Percentiles rank a stretch among this genome's conserved stretches.
Conservation (phyloP, 1,140 invertebrate species). For the Octopus bimaculoides region DNA sequence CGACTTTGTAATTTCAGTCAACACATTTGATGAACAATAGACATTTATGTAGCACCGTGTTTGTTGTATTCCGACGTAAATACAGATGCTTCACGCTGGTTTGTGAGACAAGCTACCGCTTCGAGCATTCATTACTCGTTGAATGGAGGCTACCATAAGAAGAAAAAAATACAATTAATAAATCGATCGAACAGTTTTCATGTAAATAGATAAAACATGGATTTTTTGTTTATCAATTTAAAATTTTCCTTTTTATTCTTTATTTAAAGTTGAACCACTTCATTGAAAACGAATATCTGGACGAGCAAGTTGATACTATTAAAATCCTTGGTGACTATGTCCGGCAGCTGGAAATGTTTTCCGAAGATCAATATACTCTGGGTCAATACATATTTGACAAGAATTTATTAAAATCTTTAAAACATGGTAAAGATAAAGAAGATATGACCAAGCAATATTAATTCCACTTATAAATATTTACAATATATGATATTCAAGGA, state of each 20-base stretch:
- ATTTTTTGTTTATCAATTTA: not conserved
- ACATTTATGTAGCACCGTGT: too few relatives aligned
- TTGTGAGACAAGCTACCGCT: not conserved
- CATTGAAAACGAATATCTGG: constrained; percentile 80
- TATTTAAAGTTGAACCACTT: constrained; percentile 76
- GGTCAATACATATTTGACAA: not conserved
- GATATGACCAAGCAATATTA: too few relatives aligned
- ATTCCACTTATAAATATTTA: too few relatives aligned
- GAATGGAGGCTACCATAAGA: not conserved
- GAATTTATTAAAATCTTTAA: not conserved
- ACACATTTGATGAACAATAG: too few relatives aligned
- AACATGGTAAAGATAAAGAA: too few relatives aligned
- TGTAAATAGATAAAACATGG: constrained; percentile 16
- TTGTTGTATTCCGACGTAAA: too few relatives aligned
- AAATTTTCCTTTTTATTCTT: constrained; percentile 14
- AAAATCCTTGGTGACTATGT: constrained; percentile 78
- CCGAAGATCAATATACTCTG: not conserved
- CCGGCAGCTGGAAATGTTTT: constrained; percentile 68
- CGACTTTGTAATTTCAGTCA: too few relatives aligned
- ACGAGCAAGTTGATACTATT: constrained; percentile 85
- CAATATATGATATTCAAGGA: too few relatives aligned
- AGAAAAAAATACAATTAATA: not conserved
- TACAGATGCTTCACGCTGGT: not conserved
- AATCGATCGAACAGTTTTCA: not conserved
- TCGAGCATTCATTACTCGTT: not conserved